Conservation (phyloP, 2,888 invertebrate genomes). For the Pterobdella sp. region DNA sequence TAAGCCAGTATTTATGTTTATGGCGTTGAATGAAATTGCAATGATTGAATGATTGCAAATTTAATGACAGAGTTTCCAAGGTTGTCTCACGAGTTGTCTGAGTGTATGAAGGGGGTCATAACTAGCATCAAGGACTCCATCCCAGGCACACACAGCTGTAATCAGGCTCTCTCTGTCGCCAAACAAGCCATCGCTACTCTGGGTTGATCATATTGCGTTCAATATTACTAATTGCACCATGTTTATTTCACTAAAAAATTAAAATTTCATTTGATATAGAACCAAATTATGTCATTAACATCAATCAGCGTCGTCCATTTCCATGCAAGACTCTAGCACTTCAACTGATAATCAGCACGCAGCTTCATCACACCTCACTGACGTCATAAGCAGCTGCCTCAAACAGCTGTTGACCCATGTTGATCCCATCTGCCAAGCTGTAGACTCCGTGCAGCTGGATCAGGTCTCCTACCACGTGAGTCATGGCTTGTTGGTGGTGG, state of each 20-base stretch:
- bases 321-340: neutral
- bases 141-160: neutral
- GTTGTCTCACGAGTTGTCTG: slow-evolving; percentile 89
- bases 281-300: neutral
- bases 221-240: neutral
- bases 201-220: neutral
- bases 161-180: neutral
- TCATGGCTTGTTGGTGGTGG: neutral
- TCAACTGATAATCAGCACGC: neutral
- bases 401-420: neutral
- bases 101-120: slow-evolving; percentile 86
- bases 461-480: slow-evolving; percentile 12
- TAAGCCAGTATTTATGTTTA: neutral
- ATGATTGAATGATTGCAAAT: neutral
- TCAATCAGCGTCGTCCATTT: neutral
- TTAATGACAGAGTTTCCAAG: slow-evolving; percentile 62
- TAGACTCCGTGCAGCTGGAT: neutral
- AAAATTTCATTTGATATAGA: too few species aligned
- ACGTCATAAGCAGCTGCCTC: slow-evolving; percentile 14
- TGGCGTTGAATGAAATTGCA: neutral
- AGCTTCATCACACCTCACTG: neutral
- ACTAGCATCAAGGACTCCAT: slow-evolving; percentile 66
- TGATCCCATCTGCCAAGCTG: slow-evolving; percentile 10
- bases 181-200: neutral
- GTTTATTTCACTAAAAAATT: too few species aligned